Percentiles rank a stretch among this genome's conserved stretches.
Evolutionary conservation across 92 coral and sea anemone species (phyloP).

Genomic region (Porites cylindrica): DNA sequence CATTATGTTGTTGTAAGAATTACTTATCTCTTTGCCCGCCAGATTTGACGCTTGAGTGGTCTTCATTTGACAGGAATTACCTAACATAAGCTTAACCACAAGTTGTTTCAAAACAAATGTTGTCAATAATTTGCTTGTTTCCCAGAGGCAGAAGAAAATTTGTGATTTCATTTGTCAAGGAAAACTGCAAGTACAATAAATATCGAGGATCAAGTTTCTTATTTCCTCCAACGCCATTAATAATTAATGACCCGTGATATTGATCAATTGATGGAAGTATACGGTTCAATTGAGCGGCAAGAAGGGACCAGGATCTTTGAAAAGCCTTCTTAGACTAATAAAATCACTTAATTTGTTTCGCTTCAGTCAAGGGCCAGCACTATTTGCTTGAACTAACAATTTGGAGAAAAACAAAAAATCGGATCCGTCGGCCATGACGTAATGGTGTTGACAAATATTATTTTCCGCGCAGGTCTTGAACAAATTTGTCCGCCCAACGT

Average conservation of each 20-base stretch:
- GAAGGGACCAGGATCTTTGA: neutral
- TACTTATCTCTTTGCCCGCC: constrained; percentile 24
- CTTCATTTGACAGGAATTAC: constrained; percentile 23
- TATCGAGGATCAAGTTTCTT: neutral
- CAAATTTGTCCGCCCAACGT: neutral
- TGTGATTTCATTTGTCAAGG: neutral
- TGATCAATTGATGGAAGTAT: neutral
- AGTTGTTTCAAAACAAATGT: neutral
- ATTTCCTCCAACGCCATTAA: neutral
- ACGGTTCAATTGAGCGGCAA: neutral
- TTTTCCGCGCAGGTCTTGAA: constrained; percentile 18
- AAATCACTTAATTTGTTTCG: neutral
- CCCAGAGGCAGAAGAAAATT: neutral
- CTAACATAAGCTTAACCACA: constrained; percentile 23
- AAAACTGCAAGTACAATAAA: neutral
- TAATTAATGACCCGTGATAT: constrained; percentile 2
- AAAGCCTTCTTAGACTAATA: neutral
- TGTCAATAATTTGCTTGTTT: constrained; percentile 19
- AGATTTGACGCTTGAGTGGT: constrained; percentile 24
- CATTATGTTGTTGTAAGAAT: constrained; percentile 41
- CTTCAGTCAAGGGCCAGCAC: neutral
- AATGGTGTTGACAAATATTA: constrained; percentile 6
- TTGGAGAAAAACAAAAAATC: neutral
- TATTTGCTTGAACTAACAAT: neutral
- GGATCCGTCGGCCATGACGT: constrained; percentile 34